Percentiles rank a stretch among this genome's conserved stretches.
phyloP scores from a whole-genome alignment of 2,113 vertebrate species.

The Naja naja region DNA sequence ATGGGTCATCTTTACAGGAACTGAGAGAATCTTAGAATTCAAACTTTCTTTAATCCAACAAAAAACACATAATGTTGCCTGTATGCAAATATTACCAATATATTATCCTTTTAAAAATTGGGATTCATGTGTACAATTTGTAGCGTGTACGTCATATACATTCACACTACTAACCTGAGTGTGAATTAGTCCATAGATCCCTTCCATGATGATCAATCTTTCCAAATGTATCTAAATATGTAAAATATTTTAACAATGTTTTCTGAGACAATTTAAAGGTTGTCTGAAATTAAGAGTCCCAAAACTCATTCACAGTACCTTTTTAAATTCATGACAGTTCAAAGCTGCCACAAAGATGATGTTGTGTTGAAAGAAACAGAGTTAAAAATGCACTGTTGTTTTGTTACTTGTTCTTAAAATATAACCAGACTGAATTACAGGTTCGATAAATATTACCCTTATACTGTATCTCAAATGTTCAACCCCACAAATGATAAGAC shows the following conservation, averaged over 20 bases:
- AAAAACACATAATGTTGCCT: neutral
- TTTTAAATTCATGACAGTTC: conserved; percentile 22
- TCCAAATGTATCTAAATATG: conserved; percentile 32
- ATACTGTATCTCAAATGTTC: neutral
- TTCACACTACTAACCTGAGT: neutral
- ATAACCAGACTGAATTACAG: conserved; percentile 7
- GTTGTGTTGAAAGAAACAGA: neutral
- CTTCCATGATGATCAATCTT: neutral
- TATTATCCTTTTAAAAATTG: neutral
- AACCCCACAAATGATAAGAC: neutral
- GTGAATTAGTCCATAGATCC: neutral
- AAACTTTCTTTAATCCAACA: too few relatives aligned
- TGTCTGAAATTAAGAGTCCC: conserved; percentile 29
- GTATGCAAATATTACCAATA: neutral
- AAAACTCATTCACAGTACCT: conserved; percentile 6
- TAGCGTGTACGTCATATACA: neutral
- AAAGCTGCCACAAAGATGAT: conserved; percentile 37
- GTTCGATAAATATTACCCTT: neutral
- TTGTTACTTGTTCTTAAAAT: neutral
- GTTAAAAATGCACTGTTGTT: neutral
- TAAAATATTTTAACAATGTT: conserved; percentile 13
- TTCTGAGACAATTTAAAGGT: conserved; percentile 33
- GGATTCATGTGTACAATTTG: neutral
- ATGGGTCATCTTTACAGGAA: neutral
- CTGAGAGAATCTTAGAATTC: neutral